A percentile compares a stretch with the other conserved stretches of the same genome.
These are phyloP conservation scores for Morpho achilles DNA, from an alignment of 2,888 invertebrate genomes.

Conservation along the genomic window DNA sequence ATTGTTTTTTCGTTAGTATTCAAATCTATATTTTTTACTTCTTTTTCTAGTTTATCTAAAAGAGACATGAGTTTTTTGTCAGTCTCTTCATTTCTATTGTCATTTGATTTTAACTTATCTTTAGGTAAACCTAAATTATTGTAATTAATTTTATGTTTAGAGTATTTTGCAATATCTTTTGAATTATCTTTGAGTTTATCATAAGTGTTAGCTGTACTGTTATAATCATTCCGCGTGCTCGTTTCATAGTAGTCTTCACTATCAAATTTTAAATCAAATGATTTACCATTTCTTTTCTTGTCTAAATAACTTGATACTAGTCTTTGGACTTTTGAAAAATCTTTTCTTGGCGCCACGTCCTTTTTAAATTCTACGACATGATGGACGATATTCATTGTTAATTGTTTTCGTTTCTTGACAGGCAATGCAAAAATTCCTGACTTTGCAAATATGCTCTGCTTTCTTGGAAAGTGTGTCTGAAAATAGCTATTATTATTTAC, in stretches of 20 bases:
- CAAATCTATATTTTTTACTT: constrained; percentile 51
- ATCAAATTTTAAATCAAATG: background rate
- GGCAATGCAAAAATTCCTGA: constrained; percentile 28
- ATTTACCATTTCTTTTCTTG: constrained; percentile 25
- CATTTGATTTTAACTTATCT: background rate
- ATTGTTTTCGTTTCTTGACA: constrained; percentile 6
- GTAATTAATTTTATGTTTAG: background rate
- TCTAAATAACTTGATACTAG: constrained; percentile 44
- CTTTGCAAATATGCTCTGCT: constrained; percentile 32
- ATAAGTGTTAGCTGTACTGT: background rate
- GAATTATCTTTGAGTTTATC: background rate
- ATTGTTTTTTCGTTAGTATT: constrained; percentile 47
- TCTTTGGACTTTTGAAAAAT: constrained; percentile 44
- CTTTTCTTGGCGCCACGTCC: constrained; percentile 50
- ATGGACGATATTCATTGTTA: constrained; percentile 6
- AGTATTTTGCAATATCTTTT: background rate
- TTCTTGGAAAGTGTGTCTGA: constrained; percentile 25
- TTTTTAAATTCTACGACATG: constrained; percentile 29
- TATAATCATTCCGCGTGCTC: background rate
- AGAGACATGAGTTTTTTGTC: constrained; percentile 49
- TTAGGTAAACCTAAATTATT: constrained; percentile 13
- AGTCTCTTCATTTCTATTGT: constrained; percentile 25
- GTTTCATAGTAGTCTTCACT: constrained; percentile 3
- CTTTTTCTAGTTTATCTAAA: constrained; percentile 51
- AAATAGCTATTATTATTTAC: constrained; percentile 5